Evolutionary conservation across 2,888 invertebrate species (phyloP), one percentile per base, ranked within the genome.

Genomic region (Nomada lathburiana): DNA sequence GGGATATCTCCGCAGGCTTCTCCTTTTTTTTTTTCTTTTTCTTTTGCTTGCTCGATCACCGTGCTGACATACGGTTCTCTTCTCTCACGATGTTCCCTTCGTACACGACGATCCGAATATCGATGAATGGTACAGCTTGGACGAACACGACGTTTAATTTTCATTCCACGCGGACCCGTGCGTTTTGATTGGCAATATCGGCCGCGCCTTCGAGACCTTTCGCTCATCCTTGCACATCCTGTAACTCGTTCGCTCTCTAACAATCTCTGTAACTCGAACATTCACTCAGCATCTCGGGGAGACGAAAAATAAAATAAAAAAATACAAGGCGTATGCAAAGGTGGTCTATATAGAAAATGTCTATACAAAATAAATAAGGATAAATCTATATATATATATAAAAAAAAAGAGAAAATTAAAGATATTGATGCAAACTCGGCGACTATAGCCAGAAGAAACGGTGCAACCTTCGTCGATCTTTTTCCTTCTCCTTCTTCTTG

Each of bases 361-460:
- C 89, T 91, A 91, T 92, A 91, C 91, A 92, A 91, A 91, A 92
- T 92, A 92, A 92, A 92, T 91, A 90, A 89, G 63, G 72, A 77
- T 88, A 89, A 70, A 82, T 85, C 85, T 89, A 88, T 26, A 26
- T 26, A 26, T 26, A 26, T 26, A 26, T 26, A 26, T 26, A 26
- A 26, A 26, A 26, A 26, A 26, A 79, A 73, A 85, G 64, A 53
- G n/a, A 60, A 60, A 78, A 79, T 78, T 76, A 60, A 81, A 72
- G 53, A 53, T 78, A 76, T 59, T 70, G 71, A 83, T 87, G 86
- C 81, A 65, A 84, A 81, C 72, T 72, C 72, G 84, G 75, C 83
- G 72, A 53, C 77, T 69, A 59, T 63, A 67, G 74, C 72, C 68
- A 53, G 60, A 60, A 80, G 75, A 80, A 80, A 76, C 63, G 26